Evolutionary conservation across 2,888 invertebrate genomes (phyloP), one percentile per base, ranked within the genome.

Genomic region (Fabriciana adippe): DNA sequence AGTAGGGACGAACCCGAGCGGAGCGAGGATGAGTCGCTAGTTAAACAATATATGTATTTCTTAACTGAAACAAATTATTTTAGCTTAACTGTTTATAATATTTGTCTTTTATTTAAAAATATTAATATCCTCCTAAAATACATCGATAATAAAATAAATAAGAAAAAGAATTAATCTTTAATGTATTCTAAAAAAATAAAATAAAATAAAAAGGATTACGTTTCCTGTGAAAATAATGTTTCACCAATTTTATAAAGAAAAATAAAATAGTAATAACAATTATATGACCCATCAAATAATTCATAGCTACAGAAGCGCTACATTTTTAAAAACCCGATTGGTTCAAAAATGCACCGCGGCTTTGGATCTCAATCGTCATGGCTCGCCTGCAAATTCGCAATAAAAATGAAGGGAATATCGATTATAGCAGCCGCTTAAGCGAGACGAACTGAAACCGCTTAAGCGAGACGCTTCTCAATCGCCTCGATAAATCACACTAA

Each of bases 381-480:
- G 69, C 64, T 56, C 67, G 73, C 67, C 69, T 72, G 74, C 78
- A 79, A 55, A 59, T 55, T 68, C 62, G 65, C 57, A 72, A 85
- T 87, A 87, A 86, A 88, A 87, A 80, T 81, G 86, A 81, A 78
- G 71, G 78, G 78, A 77, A 80, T 84, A 87, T 89, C 88, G 88
- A 90, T 90, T 89, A 89, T 83, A 81, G 79, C 76, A 76, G 79
- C 77, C 86, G 77, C 73, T 81, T 82, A 81, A 81, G 86, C 87
- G 88, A 81, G 79, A 80, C 85, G 83, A 79, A 86, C 79, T 79
- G 79, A 81, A 80, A 86, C 85, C 87, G 83, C 78, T 73, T 75
- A 81, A 81, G 85, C 87, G 87, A 80, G 79, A 81, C 85, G 82
- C 78, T 85, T 79, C 77, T 78, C 81, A 80, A 86, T 87, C 86